phyloP scores from a whole-genome alignment of 2,888 invertebrate genomes.

The Eledona agricola region DNA sequence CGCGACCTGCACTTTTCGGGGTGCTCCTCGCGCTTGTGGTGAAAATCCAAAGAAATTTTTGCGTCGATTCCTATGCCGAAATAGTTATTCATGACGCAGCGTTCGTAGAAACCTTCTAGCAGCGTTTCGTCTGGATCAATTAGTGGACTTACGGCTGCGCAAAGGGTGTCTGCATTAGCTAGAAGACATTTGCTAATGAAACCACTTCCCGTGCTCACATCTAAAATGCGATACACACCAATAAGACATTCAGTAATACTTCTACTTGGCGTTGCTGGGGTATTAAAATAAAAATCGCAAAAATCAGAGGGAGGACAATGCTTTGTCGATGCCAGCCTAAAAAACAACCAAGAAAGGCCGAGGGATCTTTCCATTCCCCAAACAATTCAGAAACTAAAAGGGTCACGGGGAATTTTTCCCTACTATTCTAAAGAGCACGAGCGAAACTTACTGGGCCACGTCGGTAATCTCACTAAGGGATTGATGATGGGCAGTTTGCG shows the following conservation, averaged over 20 bases:
- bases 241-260: conserved; percentile 36
- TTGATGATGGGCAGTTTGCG: conserved; percentile 88
- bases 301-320: conserved; percentile 30
- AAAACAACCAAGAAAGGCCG: conserved; percentile 30
- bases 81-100: conserved; percentile 98
- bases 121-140: conserved; percentile 92
- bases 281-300: conserved; percentile 30
- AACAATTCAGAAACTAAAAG: conserved; percentile 25
- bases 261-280: conserved; percentile 35
- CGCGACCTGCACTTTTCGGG: conserved; percentile 95
- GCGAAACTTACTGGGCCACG: conserved; percentile 79
- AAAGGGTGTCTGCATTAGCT: conserved; percentile 95
- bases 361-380: conserved; percentile 25
- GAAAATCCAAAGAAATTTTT: conserved; percentile 96
- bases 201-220: conserved; percentile 78
- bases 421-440: conserved; percentile 11
- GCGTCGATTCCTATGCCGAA: conserved; percentile 99
- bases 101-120: conserved; percentile 89
- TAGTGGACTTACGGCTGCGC: conserved; percentile 94
- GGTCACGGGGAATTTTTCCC: conserved; percentile 9
- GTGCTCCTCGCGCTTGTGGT: conserved; percentile 95
- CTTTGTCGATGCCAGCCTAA: conserved; percentile 29
- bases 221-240: conserved; percentile 56
- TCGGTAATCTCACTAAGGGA: conserved; percentile 84
- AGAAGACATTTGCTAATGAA: conserved; percentile 94